phyloP scores from a whole-genome alignment of 2,113 vertebrate genomes.

The Solea senegalensis region DNA sequence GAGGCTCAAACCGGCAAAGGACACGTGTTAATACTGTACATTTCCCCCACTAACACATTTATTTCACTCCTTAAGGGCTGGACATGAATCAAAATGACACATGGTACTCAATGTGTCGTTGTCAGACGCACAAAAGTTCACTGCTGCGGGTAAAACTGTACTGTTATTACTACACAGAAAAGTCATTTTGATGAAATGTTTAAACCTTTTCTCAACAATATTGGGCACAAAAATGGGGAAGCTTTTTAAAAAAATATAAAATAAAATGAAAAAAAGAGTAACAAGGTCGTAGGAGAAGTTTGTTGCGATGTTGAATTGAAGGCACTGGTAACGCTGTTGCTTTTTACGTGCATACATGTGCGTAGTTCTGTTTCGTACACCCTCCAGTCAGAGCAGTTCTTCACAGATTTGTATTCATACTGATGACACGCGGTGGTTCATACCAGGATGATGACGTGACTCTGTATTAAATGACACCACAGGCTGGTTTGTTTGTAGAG shows the following conservation, averaged over 20 bases:
- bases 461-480: constrained; percentile 9
- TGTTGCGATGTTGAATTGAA: background rate
- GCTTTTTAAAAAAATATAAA: background rate
- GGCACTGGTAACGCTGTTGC: background rate
- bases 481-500: background rate
- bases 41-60: background rate
- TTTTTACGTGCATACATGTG: constrained; percentile 10
- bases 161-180: too few relatives aligned
- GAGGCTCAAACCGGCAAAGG: background rate
- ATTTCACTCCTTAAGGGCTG: constrained; percentile 42
- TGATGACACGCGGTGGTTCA: background rate
- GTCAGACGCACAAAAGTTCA: too few relatives aligned
- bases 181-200: background rate
- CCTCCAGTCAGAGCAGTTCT: constrained; percentile 1
- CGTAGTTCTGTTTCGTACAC: background rate
- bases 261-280: background rate
- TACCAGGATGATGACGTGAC: background rate
- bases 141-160: too few relatives aligned
- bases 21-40: background rate
- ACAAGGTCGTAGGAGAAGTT: background rate
- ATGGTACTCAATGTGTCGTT: background rate
- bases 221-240: background rate
- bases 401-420: background rate
- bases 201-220: background rate
- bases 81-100: background rate